phyloP scores from a whole-genome alignment of 2,888 invertebrate genomes.

The Chirona hameri region DNA sequence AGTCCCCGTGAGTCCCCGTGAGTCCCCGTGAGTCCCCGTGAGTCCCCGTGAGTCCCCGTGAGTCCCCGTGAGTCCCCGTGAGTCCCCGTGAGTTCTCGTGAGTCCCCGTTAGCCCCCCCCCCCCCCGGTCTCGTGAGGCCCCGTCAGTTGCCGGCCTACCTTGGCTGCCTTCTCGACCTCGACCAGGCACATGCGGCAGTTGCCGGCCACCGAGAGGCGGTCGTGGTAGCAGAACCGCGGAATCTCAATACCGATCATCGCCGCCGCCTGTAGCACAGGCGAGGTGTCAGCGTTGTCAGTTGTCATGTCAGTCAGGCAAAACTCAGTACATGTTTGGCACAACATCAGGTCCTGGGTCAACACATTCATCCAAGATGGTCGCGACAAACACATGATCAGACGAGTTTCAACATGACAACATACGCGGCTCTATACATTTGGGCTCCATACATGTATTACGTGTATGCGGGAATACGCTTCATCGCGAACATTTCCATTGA shows the following conservation, averaged over 20 bases:
- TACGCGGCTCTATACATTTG: not conserved
- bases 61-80: no score
- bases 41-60: no score
- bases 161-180: conserved; percentile 98
- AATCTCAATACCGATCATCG: conserved; percentile 92
- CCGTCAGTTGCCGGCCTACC: conserved; percentile 44
- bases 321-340: not conserved
- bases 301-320: no score
- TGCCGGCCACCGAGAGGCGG: conserved; percentile 94
- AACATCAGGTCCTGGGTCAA: not conserved
- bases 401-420: not conserved
- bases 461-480: no score
- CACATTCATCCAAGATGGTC: not conserved
- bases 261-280: conserved; percentile 73
- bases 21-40: no score
- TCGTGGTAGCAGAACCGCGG: conserved; percentile 99
- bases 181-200: conserved; percentile 99
- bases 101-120: no score
- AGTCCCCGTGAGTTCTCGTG: no score
- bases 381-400: not conserved
- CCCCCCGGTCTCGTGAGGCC: no score
- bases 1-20: no score
- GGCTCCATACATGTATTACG: not conserved
- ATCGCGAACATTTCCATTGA: no score
- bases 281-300: not conserved